phyloP scores from a whole-genome alignment of 2,113 vertebrate genomes.

The Halcyon senegalensis region DNA sequence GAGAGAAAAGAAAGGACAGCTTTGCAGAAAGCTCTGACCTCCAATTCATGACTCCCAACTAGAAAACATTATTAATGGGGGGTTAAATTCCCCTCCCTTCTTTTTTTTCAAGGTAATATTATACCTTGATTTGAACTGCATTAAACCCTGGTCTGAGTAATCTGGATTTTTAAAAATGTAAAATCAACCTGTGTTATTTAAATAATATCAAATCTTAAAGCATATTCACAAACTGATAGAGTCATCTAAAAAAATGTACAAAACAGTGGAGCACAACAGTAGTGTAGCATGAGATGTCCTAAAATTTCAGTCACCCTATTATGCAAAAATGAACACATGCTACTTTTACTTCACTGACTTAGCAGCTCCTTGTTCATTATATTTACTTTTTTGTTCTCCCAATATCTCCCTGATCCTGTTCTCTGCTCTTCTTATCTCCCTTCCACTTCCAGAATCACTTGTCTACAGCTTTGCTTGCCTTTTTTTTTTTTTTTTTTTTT shows the following conservation, averaged over 20 bases:
- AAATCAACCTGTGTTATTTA: not conserved
- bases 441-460: not conserved
- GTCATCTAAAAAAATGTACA: not conserved
- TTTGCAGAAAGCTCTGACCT: not conserved
- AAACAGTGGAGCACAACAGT: not conserved
- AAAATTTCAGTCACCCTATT: not conserved
- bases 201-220: not conserved
- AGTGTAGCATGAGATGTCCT: not conserved
- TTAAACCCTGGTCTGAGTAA: not conserved
- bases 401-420: not conserved
- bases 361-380: not conserved
- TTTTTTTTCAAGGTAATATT: not conserved
- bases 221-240: not conserved
- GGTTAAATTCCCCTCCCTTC: not conserved
- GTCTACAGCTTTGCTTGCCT: not conserved
- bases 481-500: not conserved
- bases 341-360: not conserved
- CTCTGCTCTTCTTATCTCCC: not conserved
- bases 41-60: not conserved
- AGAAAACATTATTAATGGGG: not conserved
- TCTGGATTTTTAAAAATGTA: not conserved
- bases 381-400: not conserved
- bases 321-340: not conserved
- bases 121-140: not conserved
- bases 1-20: rapidly evolving